Evolutionary conservation across 53 echinoderm and acorn worm genomes (phyloP).

Genomic region (Antedon mediterranea): DNA sequence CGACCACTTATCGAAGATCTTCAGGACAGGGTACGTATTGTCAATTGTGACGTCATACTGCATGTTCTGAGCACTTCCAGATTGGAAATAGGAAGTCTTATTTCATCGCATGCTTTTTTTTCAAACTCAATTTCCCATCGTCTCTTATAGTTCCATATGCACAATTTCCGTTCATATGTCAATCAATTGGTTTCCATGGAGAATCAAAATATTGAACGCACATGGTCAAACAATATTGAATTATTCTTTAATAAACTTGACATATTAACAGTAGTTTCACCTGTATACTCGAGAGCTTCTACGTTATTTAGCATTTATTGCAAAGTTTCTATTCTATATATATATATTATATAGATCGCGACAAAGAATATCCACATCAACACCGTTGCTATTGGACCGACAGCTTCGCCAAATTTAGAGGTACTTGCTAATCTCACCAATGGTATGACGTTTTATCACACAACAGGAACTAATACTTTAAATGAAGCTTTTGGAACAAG

Average conservation of each 20-base stretch:
- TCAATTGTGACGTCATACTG: neutral
- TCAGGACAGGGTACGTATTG: conserved; percentile 8
- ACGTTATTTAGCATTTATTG: too few species aligned
- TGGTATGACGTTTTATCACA: conserved; percentile 48
- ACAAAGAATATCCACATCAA: conserved; percentile 30
- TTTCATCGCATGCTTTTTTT: neutral
- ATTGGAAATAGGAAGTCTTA: neutral
- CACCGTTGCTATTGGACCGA: conserved; percentile 60
- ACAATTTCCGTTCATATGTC: neutral
- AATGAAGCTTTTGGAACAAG: conserved; percentile 31
- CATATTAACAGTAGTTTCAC: neutral
- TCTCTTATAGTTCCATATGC: neutral
- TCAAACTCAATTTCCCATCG: neutral
- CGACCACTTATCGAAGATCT: conserved; percentile 19
- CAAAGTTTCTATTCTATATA: too few species aligned
- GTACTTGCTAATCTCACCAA: conserved; percentile 45
- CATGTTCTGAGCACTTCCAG: neutral
- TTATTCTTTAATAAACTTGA: neutral
- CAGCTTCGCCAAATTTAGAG: conserved; percentile 48
- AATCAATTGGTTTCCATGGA: neutral
- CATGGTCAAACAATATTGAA: neutral
- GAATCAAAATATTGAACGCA: neutral
- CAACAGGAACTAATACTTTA: conserved; percentile 39
- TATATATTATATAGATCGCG: neutral
- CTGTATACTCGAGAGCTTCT: too few species aligned